phyloP scores from a whole-genome alignment of 2,888 invertebrate genomes.

The Rotaria macrura region DNA sequence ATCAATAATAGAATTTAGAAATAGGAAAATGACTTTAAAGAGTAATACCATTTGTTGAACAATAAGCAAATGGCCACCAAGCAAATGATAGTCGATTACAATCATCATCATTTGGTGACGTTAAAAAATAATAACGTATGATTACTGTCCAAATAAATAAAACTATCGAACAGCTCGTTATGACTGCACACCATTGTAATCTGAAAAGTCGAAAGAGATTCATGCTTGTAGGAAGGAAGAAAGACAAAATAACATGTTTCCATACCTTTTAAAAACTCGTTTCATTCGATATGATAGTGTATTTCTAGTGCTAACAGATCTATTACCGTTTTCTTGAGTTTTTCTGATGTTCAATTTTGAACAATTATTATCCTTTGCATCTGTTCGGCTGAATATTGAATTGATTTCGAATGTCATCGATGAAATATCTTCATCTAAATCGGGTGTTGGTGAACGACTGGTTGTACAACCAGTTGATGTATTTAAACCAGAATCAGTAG shows the following conservation, averaged over 20 bases:
- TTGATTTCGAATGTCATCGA: neutral
- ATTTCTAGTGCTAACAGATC: neutral
- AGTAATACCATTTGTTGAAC: neutral
- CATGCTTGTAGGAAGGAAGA: too few species aligned
- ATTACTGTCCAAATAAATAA: neutral
- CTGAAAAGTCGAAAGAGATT: neutral
- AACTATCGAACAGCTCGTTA: neutral
- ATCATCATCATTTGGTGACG: neutral
- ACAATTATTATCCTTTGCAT: neutral
- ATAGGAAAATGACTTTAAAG: neutral
- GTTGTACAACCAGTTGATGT: neutral
- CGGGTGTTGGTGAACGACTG: neutral
- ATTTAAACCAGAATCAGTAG: constrained; percentile 4
- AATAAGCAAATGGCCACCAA: neutral
- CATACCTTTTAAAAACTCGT: neutral
- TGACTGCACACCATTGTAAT: neutral
- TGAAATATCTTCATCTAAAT: neutral
- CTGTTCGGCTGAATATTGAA: neutral
- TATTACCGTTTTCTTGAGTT: neutral
- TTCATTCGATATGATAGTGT: neutral
- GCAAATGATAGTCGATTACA: neutral
- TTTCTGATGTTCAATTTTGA: neutral
- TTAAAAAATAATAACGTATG: neutral
- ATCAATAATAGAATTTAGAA: neutral
- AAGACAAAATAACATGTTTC: too few species aligned